phyloP scores from a whole-genome alignment of 2,797 vertebrate species.

The Bryconaethiops microstoma region DNA sequence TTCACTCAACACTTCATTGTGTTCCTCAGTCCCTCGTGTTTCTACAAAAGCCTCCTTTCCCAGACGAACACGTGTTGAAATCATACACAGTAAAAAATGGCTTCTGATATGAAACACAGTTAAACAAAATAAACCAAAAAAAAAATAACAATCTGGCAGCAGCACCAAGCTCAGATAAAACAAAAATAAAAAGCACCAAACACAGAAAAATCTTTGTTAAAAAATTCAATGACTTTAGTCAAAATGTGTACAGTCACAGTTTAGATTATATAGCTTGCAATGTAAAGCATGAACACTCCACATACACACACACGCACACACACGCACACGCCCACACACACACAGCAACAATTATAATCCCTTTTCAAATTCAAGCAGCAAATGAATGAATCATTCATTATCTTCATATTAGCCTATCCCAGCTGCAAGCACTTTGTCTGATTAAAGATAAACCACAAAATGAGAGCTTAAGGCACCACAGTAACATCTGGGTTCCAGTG shows the following conservation, averaged over 20 bases:
- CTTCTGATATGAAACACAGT: neutral
- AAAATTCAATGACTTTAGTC: neutral
- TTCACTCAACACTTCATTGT: conserved; percentile 69
- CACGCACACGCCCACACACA: conserved; percentile 13
- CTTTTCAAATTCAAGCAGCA: conserved; percentile 36
- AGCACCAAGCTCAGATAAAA: conserved; percentile 7
- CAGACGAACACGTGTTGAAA: too few relatives aligned
- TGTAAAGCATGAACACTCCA: conserved; percentile 3
- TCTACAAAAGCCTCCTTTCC: neutral
- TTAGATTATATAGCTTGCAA: neutral
- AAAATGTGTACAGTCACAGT: conserved; percentile 1
- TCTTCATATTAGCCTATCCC: conserved; percentile 30
- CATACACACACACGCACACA: conserved; percentile 14
- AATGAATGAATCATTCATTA: conserved; percentile 30
- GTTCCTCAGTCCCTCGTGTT: neutral
- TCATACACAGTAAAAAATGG: too few relatives aligned
- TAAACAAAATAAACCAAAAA: neutral
- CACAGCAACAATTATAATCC: conserved; percentile 35
- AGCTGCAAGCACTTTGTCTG: conserved; percentile 24
- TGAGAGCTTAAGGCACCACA: conserved; percentile 15
- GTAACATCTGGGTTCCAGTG: conserved; percentile 44
- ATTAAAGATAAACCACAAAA: conserved; percentile 38
- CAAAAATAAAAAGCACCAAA: neutral
- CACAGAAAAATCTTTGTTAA: neutral
- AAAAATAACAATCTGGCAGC: neutral